Conservation (phyloP, 2,888 invertebrate genomes). For the Pseudoips prasinana region DNA sequence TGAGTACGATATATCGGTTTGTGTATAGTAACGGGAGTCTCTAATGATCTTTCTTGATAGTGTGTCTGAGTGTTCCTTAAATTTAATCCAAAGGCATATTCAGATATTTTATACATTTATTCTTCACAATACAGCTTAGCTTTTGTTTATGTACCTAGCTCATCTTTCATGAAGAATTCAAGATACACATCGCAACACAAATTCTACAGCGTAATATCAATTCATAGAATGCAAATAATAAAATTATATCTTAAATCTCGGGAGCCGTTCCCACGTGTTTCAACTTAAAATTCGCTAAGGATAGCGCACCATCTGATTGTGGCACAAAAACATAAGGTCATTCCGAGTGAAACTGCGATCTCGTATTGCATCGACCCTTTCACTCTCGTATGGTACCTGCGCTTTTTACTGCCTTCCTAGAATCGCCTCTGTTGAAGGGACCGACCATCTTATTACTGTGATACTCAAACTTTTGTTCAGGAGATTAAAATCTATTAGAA, state of each 20-base stretch:
- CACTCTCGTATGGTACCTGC: constrained; percentile 79
- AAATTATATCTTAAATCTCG: constrained; percentile 54
- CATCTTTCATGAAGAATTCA: constrained; percentile 8
- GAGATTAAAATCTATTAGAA: too few relatives aligned
- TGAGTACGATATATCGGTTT: too few relatives aligned
- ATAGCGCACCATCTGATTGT: constrained; percentile 63
- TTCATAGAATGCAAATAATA: constrained; percentile 65
- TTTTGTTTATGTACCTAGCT: too few relatives aligned
- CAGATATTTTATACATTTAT: too few relatives aligned
- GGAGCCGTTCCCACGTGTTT: constrained; percentile 74
- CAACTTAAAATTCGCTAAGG: constrained; percentile 63
- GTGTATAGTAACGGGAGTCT: too few relatives aligned
- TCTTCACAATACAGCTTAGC: too few relatives aligned
- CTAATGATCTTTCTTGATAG: too few relatives aligned
- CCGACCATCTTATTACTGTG: constrained; percentile 28
- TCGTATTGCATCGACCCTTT: constrained; percentile 81
- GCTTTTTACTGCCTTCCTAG: constrained; percentile 74
- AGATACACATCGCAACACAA: constrained; percentile 21
- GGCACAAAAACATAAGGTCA: constrained; percentile 73
- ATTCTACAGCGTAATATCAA: constrained; percentile 19
- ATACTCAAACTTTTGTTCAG: constrained; percentile 53
- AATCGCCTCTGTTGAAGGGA: constrained; percentile 55
- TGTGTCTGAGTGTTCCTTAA: too few relatives aligned
- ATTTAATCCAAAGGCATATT: too few relatives aligned
- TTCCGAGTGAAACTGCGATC: constrained; percentile 68